phyloP scores from a whole-genome alignment of 2,797 vertebrate genomes.

The Sebastes paucispinis region DNA sequence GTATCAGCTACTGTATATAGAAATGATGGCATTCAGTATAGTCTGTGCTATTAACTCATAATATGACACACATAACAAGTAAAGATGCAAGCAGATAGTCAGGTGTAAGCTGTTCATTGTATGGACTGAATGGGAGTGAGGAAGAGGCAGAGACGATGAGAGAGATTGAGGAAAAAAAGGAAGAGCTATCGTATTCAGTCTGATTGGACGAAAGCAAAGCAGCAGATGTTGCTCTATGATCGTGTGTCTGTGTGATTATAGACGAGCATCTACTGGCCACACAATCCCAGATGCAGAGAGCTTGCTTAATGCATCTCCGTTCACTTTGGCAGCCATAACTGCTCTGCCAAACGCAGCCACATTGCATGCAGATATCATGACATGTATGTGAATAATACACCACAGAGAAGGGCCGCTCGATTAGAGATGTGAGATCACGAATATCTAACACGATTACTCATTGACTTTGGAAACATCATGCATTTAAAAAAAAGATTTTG shows the following conservation, averaged over 20 bases:
- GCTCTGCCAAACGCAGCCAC: not conserved
- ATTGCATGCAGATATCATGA: not conserved
- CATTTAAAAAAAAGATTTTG: not conserved
- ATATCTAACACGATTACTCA: not conserved
- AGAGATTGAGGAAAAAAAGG: not conserved
- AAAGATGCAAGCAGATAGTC: not conserved
- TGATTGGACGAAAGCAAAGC: not conserved
- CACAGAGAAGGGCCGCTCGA: not conserved
- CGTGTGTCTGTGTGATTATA: not conserved
- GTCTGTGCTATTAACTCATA: not conserved
- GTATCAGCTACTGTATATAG: not conserved
- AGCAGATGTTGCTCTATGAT: not conserved
- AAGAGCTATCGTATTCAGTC: not conserved
- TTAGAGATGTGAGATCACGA: not conserved
- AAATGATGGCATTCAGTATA: not conserved
- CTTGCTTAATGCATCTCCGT: not conserved
- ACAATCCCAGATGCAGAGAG: not conserved
- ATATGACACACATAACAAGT: not conserved
- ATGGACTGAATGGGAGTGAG: not conserved
- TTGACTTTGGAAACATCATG: not conserved
- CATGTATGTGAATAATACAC: not conserved
- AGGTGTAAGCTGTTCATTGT: constrained; percentile 13
- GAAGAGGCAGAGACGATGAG: not conserved
- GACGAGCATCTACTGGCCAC: not conserved
- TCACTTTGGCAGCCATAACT: not conserved